Evolutionary conservation across 1,140 invertebrate genomes (phyloP).

Genomic region (Notospermus geniculatus): DNA sequence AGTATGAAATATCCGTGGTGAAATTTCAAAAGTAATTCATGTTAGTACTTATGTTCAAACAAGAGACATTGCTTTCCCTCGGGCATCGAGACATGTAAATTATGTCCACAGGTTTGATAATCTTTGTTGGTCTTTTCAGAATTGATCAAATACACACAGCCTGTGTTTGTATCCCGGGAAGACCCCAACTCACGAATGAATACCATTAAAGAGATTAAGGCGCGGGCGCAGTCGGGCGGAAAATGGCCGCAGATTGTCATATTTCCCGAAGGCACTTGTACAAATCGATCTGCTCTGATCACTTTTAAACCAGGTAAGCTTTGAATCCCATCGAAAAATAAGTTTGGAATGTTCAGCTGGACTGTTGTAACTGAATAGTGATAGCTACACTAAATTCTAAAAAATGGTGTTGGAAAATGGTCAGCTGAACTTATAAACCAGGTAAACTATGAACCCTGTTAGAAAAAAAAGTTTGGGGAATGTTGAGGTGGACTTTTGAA

Average conservation of each 20-base stretch:
- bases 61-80: not conserved
- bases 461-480: no score
- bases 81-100: not conserved
- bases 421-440: no score
- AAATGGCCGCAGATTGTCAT: constrained; percentile 94
- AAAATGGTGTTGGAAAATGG: no score
- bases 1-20: no score
- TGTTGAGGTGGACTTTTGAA: no score
- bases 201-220: constrained; percentile 86
- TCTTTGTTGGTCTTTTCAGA: constrained; percentile 61
- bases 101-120: constrained; percentile 6
- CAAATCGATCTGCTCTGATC: constrained; percentile 88
- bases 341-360: no score
- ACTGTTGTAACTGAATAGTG: no score
- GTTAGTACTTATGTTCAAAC: no score
- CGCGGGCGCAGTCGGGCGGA: constrained; percentile 75
- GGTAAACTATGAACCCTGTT: no score
- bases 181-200: constrained; percentile 88
- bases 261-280: constrained; percentile 94
- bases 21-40: no score
- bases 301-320: constrained; percentile 88
- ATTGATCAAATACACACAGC: constrained; percentile 89
- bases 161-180: constrained; percentile 88
- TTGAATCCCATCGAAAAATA: no score
- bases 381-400: no score